Base-by-base conservation (phyloP, 2,888 invertebrate genomes). In the Drosophila macrothrix region DNA sequence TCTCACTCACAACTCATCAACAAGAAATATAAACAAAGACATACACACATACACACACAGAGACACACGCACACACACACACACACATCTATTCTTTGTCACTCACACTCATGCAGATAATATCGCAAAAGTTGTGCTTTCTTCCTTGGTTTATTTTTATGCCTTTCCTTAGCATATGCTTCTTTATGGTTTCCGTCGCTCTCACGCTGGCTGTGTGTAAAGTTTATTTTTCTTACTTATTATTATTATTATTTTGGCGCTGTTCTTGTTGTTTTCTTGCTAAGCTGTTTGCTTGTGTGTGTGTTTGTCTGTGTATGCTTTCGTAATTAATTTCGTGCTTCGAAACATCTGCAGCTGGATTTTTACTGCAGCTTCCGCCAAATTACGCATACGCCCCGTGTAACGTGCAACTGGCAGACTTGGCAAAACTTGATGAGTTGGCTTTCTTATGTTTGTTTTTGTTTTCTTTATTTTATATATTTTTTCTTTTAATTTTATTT, bases 161-260 rank as follows among this genome's bases (percentile, higher is more conserved):
- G 89, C 77, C 71, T 82, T 78, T 80, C 75, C 82, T 84, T 78
- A 77, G 82, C 87, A 88, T 86, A 88, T 88, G 84, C 79, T 88
- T 83, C 82, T 86, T 84, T 83, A 83, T 83, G 76, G 76, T 61
- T 64, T 67, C 65, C 37, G 29, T 69, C 35, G 28, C 55, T 33
- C 53, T 50, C 31, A 35, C 33, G 28, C 19, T 68, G 58, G 39
- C 53, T 80, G 74, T 76, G 73, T 84, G 89, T 82, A 90, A 85
- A 85, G 89, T 85, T 90, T 85, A 88, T 90, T 86, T 86, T 84
- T 83, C 87, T 90, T 86, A 79, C 89, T 86, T 90, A 88, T 84
- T 90, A 82, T 90, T 79, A 75, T 82, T 83, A 74, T 84, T 82
- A 73, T 76, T 80, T 71, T 64, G 77, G 63, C 81, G 83, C 67